Evolutionary conservation across 2,888 invertebrate species (phyloP), one percentile per base, ranked within the genome.

Genomic region (Adelphocoris suturalis): DNA sequence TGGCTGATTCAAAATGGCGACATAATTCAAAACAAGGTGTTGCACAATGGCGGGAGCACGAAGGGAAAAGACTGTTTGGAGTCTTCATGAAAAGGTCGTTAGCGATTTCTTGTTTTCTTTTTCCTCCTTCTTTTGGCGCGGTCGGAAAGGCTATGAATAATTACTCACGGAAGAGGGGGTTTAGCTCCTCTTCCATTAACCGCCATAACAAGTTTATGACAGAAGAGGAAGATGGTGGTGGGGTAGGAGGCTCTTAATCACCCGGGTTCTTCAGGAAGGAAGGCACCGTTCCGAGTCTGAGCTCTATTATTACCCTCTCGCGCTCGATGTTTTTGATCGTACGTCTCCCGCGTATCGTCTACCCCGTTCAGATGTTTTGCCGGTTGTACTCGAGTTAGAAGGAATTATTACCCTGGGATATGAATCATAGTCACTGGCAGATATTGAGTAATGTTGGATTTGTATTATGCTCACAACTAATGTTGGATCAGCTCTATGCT

Each of bases 61-160:
- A 52, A 52, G 52, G 14, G 52, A 11, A 13, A 11, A 52, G 14
- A 52, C 13, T 2, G 52, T 16, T 52, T 11, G 61, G n/a, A n/a
- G 61, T 37, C 87, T 87, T 78, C 87, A 76, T 87, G 76, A 87
- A 87, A 87, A 87, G 87, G 76, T 87, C 87, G 87, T 87, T 87
- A 87, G 76, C 87, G 76, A 27, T 48, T 47, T 87, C 76, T 47
- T 75, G 23, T 46, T 68, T 37, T 37, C 37, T 61, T 28, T 19
- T 48, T 85, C 28, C 27, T 68, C 46, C 19, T 78, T 47, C 13
- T 76, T 87, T 78, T 78, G 19, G 23, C 37, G 52, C 86, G 16
- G 28, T 86, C 57, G 85, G 55, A 78, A 87, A 46, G 78, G 87
- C 57, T 78, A 87, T 87, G 87, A 87, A 87, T 87, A 87, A 87